Evolutionary conservation across 1,140 invertebrate species (phyloP).

Genomic region (Lepidotrigona ventralis): DNA sequence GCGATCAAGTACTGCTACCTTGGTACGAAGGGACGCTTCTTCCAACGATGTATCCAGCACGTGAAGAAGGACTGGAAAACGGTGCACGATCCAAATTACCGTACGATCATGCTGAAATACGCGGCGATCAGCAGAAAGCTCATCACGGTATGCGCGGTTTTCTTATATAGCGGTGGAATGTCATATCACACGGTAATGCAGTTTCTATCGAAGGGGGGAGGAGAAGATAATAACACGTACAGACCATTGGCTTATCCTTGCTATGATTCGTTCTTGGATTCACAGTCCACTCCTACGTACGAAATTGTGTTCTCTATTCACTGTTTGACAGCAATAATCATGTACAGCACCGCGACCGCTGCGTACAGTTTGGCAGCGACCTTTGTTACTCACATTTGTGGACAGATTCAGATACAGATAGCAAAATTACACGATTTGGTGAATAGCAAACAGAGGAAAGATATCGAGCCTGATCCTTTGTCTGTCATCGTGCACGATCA

Average conservation of each 20-base stretch:
- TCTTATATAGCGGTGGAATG: conserved; percentile 57
- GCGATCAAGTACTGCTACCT: conserved; percentile 57
- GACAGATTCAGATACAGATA: background rate
- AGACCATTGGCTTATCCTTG: conserved; percentile 58
- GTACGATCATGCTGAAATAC: conserved; percentile 46
- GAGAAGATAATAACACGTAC: conserved; percentile 38
- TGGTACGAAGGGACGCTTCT: background rate
- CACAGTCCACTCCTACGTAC: conserved; percentile 59
- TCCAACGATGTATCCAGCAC: conserved; percentile 48
- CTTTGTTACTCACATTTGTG: background rate
- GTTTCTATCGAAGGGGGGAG: conserved; percentile 33
- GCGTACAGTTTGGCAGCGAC: conserved; percentile 52
- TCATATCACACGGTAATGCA: conserved; percentile 54
- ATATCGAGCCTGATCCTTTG: background rate
- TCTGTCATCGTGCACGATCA: background rate
- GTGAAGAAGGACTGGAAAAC: conserved; percentile 60
- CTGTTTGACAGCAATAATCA: conserved; percentile 57
- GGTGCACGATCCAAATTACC: conserved; percentile 21
- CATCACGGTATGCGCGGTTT: conserved; percentile 36
- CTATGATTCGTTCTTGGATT: conserved; percentile 61
- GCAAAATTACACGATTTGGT: background rate
- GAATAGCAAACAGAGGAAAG: rapidly evolving
- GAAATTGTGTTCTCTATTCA: conserved; percentile 64
- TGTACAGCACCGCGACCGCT: conserved; percentile 58
- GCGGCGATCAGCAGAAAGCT: conserved; percentile 45